Evolutionary conservation across 2,797 vertebrate genomes (phyloP).

Genomic region (Lacerta bilineata): DNA sequence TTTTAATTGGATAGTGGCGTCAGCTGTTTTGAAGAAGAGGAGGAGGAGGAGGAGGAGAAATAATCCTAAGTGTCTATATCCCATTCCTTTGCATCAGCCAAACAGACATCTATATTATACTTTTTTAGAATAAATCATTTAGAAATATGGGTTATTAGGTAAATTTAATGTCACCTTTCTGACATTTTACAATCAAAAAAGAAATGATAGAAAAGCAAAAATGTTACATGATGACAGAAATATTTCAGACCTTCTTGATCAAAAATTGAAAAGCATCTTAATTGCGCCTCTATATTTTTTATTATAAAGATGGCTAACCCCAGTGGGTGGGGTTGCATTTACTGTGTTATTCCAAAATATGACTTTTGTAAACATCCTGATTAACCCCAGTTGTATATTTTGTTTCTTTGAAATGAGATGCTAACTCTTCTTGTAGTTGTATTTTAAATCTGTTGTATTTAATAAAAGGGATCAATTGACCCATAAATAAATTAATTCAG

Average conservation of each 20-base stretch:
- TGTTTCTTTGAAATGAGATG: background rate
- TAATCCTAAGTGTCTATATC: background rate
- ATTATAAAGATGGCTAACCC: background rate
- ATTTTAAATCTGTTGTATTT: background rate
- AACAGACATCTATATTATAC: background rate
- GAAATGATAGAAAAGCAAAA: background rate
- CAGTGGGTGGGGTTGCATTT: background rate
- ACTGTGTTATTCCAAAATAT: too few species aligned
- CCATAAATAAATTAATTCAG: background rate
- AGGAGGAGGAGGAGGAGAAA: too few species aligned
- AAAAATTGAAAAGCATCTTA: slow-evolving; percentile 10
- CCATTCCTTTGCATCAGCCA: background rate
- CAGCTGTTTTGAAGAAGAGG: too few species aligned
- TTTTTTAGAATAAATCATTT: background rate
- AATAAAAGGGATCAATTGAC: background rate
- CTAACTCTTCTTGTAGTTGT: background rate
- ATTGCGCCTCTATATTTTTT: slow-evolving; percentile 5
- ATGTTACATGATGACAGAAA: background rate
- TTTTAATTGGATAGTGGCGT: background rate
- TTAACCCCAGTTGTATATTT: background rate
- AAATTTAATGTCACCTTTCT: background rate
- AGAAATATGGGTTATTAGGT: background rate
- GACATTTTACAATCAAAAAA: background rate
- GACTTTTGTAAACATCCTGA: background rate
- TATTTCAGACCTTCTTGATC: slow-evolving; percentile 20